These are phyloP conservation scores for Okapia johnstoni DNA, from an alignment of 2,113 vertebrate species.

Conservation along the genomic window DNA sequence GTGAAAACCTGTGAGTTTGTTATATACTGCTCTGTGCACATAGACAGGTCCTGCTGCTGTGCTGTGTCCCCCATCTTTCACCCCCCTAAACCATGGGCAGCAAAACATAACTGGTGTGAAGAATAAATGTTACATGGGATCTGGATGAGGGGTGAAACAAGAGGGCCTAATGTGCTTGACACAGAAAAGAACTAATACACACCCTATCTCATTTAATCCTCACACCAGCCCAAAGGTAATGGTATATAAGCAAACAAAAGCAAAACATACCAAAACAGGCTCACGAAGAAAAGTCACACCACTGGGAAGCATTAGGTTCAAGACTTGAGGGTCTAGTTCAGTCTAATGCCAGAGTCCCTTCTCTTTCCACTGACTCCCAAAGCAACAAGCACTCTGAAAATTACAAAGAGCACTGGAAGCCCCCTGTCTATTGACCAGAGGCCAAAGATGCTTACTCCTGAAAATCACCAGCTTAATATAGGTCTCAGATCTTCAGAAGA, in stretches of 20 bases:
- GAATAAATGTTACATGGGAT: background rate
- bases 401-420: background rate
- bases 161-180: background rate
- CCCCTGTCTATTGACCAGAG: background rate
- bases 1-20: background rate
- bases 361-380: background rate
- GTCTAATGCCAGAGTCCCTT: background rate
- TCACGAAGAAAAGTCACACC: background rate
- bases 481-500: background rate
- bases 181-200: background rate
- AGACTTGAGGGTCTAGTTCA: background rate
- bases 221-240: background rate
- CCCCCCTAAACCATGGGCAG: background rate
- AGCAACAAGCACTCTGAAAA: background rate
- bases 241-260: background rate
- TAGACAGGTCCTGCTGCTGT: background rate
- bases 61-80: background rate
- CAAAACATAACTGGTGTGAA: background rate
- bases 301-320: background rate
- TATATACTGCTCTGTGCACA: background rate
- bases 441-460: background rate
- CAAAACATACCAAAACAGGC: background rate
- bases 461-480: background rate
- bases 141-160: rapidly evolving
- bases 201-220: background rate